phyloP scores from a whole-genome alignment of 1,140 invertebrate genomes.

The Bombus breviceps region DNA sequence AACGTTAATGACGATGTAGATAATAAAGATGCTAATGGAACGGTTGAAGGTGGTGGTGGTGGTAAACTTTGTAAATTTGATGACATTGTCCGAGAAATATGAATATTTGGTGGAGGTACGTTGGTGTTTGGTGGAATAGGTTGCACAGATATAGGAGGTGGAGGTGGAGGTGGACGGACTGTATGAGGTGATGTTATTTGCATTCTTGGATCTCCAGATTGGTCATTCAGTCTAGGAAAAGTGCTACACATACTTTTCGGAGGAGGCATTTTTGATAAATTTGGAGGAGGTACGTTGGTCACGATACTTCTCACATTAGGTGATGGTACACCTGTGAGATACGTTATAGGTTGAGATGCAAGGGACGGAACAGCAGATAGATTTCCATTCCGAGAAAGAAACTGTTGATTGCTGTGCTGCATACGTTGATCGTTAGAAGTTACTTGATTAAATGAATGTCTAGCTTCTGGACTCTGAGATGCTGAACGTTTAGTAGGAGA shows the following conservation, averaged over 20 bases:
- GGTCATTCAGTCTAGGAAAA: conserved; percentile 69
- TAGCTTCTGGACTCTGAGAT: conserved; percentile 71
- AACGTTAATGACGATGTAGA: background rate
- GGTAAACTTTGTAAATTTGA: conserved; percentile 63
- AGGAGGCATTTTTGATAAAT: conserved; percentile 77
- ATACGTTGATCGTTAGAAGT: conserved; percentile 66
- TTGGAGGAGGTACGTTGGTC: conserved; percentile 72
- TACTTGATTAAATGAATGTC: conserved; percentile 72
- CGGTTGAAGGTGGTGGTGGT: conserved; percentile 30
- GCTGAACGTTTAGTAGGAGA: conserved; percentile 73
- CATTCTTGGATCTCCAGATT: conserved; percentile 66
- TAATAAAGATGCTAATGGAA: background rate
- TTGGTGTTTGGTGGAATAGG: conserved; percentile 75
- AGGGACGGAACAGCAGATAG: conserved; percentile 72
- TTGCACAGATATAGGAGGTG: conserved; percentile 67
- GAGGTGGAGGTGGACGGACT: conserved; percentile 71
- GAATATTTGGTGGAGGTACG: conserved; percentile 77
- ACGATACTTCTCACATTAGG: conserved; percentile 68
- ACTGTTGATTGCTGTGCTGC: conserved; percentile 69
- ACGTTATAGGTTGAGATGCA: conserved; percentile 75
- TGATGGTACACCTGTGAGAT: conserved; percentile 74
- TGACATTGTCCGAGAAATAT: conserved; percentile 65
- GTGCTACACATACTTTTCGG: conserved; percentile 66
- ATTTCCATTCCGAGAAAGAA: conserved; percentile 65
- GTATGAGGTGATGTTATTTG: conserved; percentile 77